Evolutionary conservation across 1,140 invertebrate genomes (phyloP).

Genomic region (Homalodisca vitripennis): DNA sequence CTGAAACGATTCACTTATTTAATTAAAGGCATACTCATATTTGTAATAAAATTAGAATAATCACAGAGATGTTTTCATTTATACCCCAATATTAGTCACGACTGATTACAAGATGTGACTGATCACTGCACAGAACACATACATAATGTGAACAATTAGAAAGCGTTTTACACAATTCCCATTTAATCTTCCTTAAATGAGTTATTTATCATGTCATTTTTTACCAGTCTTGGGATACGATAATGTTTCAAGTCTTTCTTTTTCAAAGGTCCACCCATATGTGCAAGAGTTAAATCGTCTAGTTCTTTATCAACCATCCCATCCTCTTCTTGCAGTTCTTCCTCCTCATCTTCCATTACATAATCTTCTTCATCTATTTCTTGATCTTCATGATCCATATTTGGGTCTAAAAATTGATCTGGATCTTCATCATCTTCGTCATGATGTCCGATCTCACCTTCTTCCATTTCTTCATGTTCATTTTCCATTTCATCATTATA

Average conservation of each 20-base stretch:
- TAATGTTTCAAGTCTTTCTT: neutral
- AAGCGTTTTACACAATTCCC: no score
- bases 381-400: constrained; percentile 9
- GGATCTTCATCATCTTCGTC: constrained; percentile 15
- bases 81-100: no score
- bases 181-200: no score
- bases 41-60: no score
- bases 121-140: no score
- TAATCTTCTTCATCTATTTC: neutral
- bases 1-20: no score
- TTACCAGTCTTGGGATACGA: neutral
- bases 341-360: neutral
- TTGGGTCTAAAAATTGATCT: no score
- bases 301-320: no score
- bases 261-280: neutral
- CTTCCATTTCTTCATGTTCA: constrained; percentile 25
- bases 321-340: neutral
- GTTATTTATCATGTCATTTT: neutral
- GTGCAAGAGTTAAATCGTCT: neutral
- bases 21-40: no score
- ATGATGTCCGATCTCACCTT: constrained; percentile 11
- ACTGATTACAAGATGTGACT: no score
- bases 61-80: no score
- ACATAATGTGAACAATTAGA: no score
- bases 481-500: constrained; percentile 28